These are phyloP conservation scores for Cylloceria caligata DNA, from an alignment of 2,888 invertebrate genomes.

Conservation along the genomic window DNA sequence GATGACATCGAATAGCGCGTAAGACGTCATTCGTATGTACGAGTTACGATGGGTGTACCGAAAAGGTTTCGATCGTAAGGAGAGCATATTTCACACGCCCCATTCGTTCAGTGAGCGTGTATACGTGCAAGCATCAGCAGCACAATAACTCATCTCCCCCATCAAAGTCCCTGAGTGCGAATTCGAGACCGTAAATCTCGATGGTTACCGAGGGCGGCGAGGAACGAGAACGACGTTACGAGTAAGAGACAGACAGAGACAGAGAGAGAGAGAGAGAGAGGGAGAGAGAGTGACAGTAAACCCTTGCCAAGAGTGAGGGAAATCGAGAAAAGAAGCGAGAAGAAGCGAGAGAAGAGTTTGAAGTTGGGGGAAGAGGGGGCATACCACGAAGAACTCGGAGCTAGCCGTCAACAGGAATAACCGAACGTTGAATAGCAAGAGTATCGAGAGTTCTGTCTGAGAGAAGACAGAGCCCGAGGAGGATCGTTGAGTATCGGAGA, in stretches of 20 bases:
- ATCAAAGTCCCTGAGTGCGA: slow-evolving; percentile 44
- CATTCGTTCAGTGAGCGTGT: slow-evolving; percentile 47
- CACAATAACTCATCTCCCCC: slow-evolving; percentile 67
- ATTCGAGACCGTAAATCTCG: slow-evolving; percentile 64
- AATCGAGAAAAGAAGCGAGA: slow-evolving; percentile 33
- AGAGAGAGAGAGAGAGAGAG: slow-evolving; percentile 9
- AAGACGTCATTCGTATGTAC: not conserved
- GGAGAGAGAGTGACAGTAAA: slow-evolving; percentile 10
- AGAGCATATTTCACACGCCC: slow-evolving; percentile 64
- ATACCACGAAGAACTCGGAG: slow-evolving; percentile 7
- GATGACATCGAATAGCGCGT: not conserved
- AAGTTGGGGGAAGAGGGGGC: slow-evolving; percentile 25
- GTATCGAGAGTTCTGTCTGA: not conserved
- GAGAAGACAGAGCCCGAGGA: not conserved
- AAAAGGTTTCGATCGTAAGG: slow-evolving; percentile 33
- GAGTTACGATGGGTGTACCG: slow-evolving; percentile 14
- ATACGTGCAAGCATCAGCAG: slow-evolving; percentile 25
- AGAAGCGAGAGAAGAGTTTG: slow-evolving; percentile 16
- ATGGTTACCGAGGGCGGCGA: slow-evolving; percentile 45
- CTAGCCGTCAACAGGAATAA: slow-evolving; percentile 37
- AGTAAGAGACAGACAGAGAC: slow-evolving; percentile 34
- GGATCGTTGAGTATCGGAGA: not conserved
- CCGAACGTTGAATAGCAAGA: not conserved
- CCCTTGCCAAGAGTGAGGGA: slow-evolving; percentile 28
- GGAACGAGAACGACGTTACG: slow-evolving; percentile 33